Conservation (phyloP, 2,888 invertebrate species). For the Perizoma flavofasciatum region DNA sequence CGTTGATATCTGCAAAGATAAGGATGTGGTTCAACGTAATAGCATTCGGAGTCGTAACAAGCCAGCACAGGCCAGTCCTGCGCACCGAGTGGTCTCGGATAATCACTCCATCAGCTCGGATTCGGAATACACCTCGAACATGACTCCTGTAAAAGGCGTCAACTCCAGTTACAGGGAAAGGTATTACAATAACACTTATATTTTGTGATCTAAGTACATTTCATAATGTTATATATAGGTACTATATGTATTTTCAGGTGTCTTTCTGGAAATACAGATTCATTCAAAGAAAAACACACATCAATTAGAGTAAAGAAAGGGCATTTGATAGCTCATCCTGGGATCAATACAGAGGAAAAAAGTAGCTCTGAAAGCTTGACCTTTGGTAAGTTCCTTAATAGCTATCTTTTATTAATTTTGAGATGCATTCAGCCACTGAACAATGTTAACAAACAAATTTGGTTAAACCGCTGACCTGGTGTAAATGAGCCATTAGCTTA, state of each 20-base stretch:
- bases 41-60: conserved; percentile 65
- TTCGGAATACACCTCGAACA: conserved; percentile 87
- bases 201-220: too few relatives aligned
- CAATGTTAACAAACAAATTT: too few relatives aligned
- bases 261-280: conserved; percentile 67
- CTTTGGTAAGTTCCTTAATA: conserved; percentile 69
- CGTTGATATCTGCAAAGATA: conserved; percentile 55
- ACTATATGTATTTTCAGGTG: conserved; percentile 51
- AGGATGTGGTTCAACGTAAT: conserved; percentile 50
- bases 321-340: conserved; percentile 76
- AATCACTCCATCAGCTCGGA: conserved; percentile 88
- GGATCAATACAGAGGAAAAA: conserved; percentile 85
- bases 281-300: conserved; percentile 69
- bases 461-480: too few relatives aligned
- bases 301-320: conserved; percentile 62
- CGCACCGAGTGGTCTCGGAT: conserved; percentile 64
- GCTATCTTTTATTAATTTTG: too few relatives aligned
- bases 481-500: too few relatives aligned
- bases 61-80: conserved; percentile 65
- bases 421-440: too few relatives aligned
- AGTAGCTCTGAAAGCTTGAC: conserved; percentile 93
- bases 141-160: conserved; percentile 85
- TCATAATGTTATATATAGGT: too few relatives aligned
- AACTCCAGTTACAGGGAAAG: conserved; percentile 84
- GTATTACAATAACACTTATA: conserved; percentile 58